A percentile compares a stretch with the other conserved stretches of the same genome.
Conservation (phyloP, 1,140 invertebrate species). For the Psix sp. region DNA sequence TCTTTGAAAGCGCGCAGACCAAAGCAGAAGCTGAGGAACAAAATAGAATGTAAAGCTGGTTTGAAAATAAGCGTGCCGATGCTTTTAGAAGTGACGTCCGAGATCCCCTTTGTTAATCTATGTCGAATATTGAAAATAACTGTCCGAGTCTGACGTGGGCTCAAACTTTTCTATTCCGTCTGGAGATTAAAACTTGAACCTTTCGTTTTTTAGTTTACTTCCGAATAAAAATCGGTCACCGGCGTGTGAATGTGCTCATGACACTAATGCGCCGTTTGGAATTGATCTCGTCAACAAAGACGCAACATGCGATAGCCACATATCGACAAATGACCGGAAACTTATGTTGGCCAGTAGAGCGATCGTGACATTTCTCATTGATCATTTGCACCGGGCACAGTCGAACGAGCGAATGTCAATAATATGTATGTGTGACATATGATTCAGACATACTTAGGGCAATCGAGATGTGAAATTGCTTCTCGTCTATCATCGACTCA, state of each 20-base stretch:
- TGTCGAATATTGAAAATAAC: no score
- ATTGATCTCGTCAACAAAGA: conserved; percentile 59
- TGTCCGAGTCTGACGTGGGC: no score
- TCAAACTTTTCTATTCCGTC: no score
- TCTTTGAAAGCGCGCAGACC: no score
- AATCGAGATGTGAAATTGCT: conserved; percentile 55
- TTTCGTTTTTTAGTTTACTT: no score
- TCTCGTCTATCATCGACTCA: conserved; percentile 48
- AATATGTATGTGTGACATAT: conserved; percentile 41
- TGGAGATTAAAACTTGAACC: no score
- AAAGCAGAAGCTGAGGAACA: no score
- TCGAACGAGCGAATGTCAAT: conserved; percentile 38
- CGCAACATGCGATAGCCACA: conserved; percentile 33
- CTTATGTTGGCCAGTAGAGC: conserved; percentile 50
- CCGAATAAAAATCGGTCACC: conserved; percentile 28
- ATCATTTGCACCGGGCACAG: conserved; percentile 46
- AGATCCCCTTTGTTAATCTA: no score
- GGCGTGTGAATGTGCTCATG: conserved; percentile 27
- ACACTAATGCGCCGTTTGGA: conserved; percentile 49
- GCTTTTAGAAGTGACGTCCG: no score
- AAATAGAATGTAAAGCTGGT: no score
- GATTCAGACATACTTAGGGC: conserved; percentile 48
- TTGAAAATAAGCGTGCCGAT: no score
- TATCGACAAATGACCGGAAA: conserved; percentile 58
- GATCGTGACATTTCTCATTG: conserved; percentile 52